Percentiles rank a stretch among this genome's conserved stretches.
Conservation (phyloP, 2,797 vertebrate genomes). For the Dicrostonyx torquatus region DNA sequence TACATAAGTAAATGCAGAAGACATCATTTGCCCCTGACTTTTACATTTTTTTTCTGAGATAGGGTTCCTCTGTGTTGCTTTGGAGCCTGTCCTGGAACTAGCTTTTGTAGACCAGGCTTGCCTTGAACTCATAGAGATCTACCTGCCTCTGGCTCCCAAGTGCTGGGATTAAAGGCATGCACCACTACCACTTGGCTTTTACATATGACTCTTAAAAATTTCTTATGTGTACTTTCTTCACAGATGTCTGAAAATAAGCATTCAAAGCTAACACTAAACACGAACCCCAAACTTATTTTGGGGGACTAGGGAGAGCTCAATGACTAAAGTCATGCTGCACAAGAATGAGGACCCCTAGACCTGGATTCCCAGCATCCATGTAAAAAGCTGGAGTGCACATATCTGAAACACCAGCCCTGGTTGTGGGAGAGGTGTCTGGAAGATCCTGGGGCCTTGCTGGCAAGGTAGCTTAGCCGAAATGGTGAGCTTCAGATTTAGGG, state of each 20-base stretch:
- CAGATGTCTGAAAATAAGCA: constrained; percentile 1
- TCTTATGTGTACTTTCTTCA: background rate
- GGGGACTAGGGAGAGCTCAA: background rate
- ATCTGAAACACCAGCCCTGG: background rate
- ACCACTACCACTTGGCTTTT: background rate
- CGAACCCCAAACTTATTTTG: background rate
- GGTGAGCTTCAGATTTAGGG: background rate
- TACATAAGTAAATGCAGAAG: background rate
- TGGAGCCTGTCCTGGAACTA: no score
- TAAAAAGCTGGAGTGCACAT: background rate
- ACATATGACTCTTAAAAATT: background rate
- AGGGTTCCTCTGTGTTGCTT: no score
- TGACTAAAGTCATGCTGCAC: background rate
- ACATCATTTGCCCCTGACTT: background rate
- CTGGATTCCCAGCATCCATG: background rate
- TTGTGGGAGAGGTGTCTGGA: background rate
- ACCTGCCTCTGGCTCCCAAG: no score
- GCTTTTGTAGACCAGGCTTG: no score
- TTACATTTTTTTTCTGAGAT: no score
- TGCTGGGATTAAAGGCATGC: no score
- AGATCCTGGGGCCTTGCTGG: background rate
- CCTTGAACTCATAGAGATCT: no score
- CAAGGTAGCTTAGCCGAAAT: background rate
- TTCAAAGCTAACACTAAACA: background rate
- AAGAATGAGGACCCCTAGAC: background rate